A percentile compares a stretch with the other conserved stretches of the same genome.
Conservation (phyloP, 2,113 vertebrate genomes). For the Himantopus leucocephalus region DNA sequence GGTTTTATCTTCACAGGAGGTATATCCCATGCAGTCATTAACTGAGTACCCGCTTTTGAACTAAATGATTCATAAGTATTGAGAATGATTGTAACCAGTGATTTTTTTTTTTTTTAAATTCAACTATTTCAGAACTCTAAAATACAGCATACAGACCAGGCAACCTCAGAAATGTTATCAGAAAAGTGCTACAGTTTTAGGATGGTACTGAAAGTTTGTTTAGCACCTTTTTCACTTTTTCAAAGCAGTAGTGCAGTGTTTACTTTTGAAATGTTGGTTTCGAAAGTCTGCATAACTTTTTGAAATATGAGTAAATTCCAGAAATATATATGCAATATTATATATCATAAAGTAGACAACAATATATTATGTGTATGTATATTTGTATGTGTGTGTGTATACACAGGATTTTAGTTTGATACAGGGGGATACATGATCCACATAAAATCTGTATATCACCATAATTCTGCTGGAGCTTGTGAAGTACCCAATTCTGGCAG, state of each 20-base stretch:
- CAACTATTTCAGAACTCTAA: neutral
- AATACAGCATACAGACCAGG: neutral
- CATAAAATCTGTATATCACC: neutral
- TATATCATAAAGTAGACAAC: neutral
- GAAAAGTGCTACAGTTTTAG: neutral
- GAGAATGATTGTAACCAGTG: neutral
- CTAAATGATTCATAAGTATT: slow-evolving; percentile 11
- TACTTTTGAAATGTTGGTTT: neutral
- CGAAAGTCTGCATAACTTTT: neutral
- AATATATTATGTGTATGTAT: rapidly evolving
- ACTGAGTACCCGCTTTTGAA: slow-evolving; percentile 17
- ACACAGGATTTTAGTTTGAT: neutral
- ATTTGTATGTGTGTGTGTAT: neutral
- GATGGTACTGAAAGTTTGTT: neutral
- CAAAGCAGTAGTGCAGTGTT: neutral
- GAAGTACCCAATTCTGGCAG: neutral
- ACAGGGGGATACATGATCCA: neutral
- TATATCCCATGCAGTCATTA: slow-evolving; percentile 16
- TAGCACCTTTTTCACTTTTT: neutral
- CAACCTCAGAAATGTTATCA: neutral
- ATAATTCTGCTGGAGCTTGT: neutral
- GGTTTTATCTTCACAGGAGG: neutral
- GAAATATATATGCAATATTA: neutral
- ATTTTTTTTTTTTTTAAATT: neutral
- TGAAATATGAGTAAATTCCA: neutral